These are phyloP conservation scores for Silvanus unidentatus DNA, from an alignment of 2,888 invertebrate genomes.

Conservation along the genomic window DNA sequence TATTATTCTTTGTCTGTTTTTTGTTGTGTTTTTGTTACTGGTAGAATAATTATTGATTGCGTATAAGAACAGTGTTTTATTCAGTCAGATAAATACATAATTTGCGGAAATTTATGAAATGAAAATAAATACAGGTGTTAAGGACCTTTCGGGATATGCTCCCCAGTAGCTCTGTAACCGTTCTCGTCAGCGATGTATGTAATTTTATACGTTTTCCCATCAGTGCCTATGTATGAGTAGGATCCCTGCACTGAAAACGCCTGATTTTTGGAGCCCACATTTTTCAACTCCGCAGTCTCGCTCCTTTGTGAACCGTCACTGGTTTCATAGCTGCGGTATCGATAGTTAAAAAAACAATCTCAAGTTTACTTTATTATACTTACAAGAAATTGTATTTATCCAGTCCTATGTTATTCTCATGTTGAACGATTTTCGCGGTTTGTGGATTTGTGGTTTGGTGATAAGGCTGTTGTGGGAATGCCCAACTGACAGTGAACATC, in stretches of 20 bases:
- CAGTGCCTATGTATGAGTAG: constrained; percentile 50
- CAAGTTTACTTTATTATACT: constrained; percentile 11
- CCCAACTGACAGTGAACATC: no score
- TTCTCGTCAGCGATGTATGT: constrained; percentile 53
- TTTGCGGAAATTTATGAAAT: neutral
- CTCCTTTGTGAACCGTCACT: constrained; percentile 57
- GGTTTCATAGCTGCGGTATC: constrained; percentile 53
- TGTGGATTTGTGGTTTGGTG: constrained; percentile 6
- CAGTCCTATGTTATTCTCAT: constrained; percentile 23
- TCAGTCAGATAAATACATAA: neutral
- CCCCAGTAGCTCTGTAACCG: constrained; percentile 44
- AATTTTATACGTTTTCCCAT: constrained; percentile 44
- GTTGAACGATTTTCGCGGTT: constrained; percentile 24
- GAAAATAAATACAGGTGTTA: constrained; percentile 2
- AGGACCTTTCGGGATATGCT: constrained; percentile 25
- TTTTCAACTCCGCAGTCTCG: constrained; percentile 54
- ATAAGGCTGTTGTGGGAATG: neutral
- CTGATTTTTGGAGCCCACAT: constrained; percentile 46
- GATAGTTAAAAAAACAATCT: neutral
- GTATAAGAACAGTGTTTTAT: neutral
- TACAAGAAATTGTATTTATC: constrained; percentile 24
- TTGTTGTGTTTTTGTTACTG: no score
- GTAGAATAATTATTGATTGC: no score
- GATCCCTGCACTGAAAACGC: constrained; percentile 57
- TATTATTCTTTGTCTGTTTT: neutral